A percentile compares a stretch with the other conserved stretches of the same genome.
Conservation (phyloP, 2,113 vertebrate genomes). For the Mixornis gularis region DNA sequence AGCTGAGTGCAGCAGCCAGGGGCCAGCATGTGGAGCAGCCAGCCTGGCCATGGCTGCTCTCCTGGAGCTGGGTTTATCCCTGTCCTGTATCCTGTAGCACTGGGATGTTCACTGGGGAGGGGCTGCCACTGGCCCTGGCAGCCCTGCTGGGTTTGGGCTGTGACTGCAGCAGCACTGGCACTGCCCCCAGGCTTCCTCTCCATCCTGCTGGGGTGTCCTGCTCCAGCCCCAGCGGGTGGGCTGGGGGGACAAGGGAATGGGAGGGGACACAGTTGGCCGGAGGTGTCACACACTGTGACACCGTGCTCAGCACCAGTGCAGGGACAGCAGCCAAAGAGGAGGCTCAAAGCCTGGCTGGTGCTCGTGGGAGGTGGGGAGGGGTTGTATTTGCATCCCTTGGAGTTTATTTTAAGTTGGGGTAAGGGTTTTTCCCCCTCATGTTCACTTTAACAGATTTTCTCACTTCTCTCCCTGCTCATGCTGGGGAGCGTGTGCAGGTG, state of each 20-base stretch:
- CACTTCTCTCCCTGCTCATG: neutral
- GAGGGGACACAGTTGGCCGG: fast-evolving
- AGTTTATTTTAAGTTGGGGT: neutral
- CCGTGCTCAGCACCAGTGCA: fast-evolving
- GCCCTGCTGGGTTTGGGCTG: fast-evolving
- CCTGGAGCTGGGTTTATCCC: neutral
- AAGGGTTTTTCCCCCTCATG: fast-evolving
- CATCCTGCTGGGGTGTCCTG: neutral
- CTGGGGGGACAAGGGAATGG: neutral
- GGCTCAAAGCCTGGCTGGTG: neutral
- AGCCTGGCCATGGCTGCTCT: fast-evolving
- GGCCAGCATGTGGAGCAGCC: fast-evolving
- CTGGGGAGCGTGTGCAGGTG: fast-evolving
- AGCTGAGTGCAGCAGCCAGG: neutral
- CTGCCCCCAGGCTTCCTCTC: neutral
- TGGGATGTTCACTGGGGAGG: fast-evolving
- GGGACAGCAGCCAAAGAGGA: neutral
- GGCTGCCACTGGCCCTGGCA: fast-evolving
- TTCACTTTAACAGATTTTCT: neutral
- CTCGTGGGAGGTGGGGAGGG: fast-evolving
- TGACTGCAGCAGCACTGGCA: neutral
- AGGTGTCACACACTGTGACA: fast-evolving
- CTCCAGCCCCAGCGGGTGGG: fast-evolving
- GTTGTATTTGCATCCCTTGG: neutral
- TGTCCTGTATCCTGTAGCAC: fast-evolving